A percentile compares a stretch with the other conserved stretches of the same genome.
Evolutionary conservation across 2,888 invertebrate genomes (phyloP).

Genomic region (Cepaea hortensis): DNA sequence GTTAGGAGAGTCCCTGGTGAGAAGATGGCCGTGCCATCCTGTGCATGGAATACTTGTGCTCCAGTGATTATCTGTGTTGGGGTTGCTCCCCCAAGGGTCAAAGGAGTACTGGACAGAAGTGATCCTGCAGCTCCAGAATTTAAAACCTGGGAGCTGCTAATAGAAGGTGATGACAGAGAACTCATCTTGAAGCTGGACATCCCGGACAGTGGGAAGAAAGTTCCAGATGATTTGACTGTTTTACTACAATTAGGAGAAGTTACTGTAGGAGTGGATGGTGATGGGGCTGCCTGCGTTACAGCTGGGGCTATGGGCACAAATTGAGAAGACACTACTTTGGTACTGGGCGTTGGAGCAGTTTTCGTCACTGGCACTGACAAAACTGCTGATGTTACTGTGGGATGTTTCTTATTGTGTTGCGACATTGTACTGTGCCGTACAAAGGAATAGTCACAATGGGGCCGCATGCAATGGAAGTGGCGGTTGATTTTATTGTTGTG

Average conservation of each 20-base stretch:
- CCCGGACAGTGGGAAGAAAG: conserved; percentile 89
- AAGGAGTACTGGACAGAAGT: conserved; percentile 19
- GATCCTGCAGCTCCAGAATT: conserved; percentile 2
- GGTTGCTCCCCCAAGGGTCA: not conserved
- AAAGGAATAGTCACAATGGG: conserved; percentile 85
- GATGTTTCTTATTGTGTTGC: conserved; percentile 84
- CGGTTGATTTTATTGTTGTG: conserved; percentile 83
- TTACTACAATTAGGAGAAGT: conserved; percentile 41
- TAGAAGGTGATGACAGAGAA: conserved; percentile 15
- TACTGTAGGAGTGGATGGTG: not conserved
- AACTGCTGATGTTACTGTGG: conserved; percentile 49
- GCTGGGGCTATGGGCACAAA: conserved; percentile 58
- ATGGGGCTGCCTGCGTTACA: not conserved
- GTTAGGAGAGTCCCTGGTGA: conserved; percentile 34
- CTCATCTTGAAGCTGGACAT: conserved; percentile 29
- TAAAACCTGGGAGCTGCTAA: not conserved
- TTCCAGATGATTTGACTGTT: conserved; percentile 94
- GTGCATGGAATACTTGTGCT: not conserved
- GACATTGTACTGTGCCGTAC: conserved; percentile 86
- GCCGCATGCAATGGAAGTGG: conserved; percentile 86
- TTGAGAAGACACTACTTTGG: conserved; percentile 14
- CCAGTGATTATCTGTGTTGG: not conserved
- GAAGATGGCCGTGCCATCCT: conserved; percentile 10
- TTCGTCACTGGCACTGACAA: conserved; percentile 46
- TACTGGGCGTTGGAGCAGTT: conserved; percentile 43